A percentile compares a stretch with the other conserved stretches of the same genome.
Conservation (phyloP, 2,113 vertebrate genomes). For the Tretioscincus oriximinensis region DNA sequence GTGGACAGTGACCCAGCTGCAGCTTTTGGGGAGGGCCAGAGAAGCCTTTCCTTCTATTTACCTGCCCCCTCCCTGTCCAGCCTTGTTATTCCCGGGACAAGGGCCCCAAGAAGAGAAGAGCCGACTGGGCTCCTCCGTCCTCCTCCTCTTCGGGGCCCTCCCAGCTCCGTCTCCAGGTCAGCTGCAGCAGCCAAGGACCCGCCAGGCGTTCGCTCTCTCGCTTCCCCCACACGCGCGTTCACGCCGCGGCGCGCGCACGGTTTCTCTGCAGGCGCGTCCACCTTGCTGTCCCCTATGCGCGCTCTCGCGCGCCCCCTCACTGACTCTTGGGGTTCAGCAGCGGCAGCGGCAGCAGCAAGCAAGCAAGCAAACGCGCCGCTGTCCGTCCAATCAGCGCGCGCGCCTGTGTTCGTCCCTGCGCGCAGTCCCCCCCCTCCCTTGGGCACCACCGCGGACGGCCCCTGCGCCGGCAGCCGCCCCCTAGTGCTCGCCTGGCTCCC, state of each 20-base stretch:
- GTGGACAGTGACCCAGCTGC: background rate
- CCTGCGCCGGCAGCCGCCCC: background rate
- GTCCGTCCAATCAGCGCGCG: conserved; percentile 63
- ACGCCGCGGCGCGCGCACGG: too few species aligned
- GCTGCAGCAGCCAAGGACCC: too few species aligned
- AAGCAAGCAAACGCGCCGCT: conserved; percentile 28
- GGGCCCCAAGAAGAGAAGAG: conserved; percentile 44
- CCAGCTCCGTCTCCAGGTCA: conserved; percentile 13
- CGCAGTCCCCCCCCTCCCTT: conserved; percentile 12
- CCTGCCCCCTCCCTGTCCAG: conserved; percentile 46
- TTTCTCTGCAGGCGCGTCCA: conserved; percentile 32
- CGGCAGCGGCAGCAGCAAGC: background rate
- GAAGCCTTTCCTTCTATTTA: conserved; percentile 11
- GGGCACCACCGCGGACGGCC: conserved; percentile 40
- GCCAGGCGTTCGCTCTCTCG: conserved; percentile 21
- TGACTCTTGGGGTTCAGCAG: conserved; percentile 66
- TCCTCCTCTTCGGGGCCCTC: too few species aligned
- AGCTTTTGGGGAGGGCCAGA: background rate
- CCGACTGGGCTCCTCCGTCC: conserved; percentile 42
- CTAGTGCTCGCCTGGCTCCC: conserved; percentile 5
- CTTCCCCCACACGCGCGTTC: conserved; percentile 37
- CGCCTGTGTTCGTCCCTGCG: conserved; percentile 36
- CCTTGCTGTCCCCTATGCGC: conserved; percentile 42
- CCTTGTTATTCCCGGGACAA: conserved; percentile 49
- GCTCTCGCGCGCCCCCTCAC: conserved; percentile 40